Base-by-base conservation (phyloP, 2,113 vertebrate species). In the Albula goreensis region DNA sequence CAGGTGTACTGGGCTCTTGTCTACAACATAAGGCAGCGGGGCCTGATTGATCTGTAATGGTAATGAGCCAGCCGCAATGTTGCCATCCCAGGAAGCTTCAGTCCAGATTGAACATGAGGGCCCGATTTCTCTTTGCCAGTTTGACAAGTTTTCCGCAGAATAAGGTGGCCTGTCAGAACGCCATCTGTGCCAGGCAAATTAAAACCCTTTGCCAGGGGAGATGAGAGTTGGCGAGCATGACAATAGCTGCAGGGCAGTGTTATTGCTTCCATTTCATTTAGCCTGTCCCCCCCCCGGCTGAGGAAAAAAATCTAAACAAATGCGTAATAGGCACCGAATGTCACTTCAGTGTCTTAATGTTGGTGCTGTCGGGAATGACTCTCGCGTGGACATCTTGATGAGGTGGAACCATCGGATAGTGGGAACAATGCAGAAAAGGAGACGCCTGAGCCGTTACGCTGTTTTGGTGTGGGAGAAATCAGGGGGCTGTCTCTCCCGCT, bases 151-250 rank as follows among this genome's bases (percentile, higher is more conserved):
- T 91, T 89, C 78, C 89, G 93, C 88, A 89, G 92, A 95, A 93
- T 92, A 91, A 92, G 91, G 90, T 77, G 89, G 86, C 92, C 93
- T 90, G 91, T 94, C 94, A 94, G 86, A 82, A 87, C 84, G 80
- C 94, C 94, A 95, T 94, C 95, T 94, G 93, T 70, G 92, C 90
- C 53, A 87, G 86, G 88, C 91, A 92, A 93, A 93, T 94, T 91
- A 93, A 93, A 92, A 90, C 87, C 17, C 60, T 50, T 87, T 89
- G 89, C 92, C 84, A 74, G 89, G 90, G 91, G 89, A 87, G 88
- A 86, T 88, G 57, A 83, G 91, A 60, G 87, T 88, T 80, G 90
- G 88, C 90, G 86, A 4, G 81, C 25, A 78, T 84, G 88, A 91
- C 86, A 56, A 88, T 7, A 88, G 90, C 91, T 91, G 88, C 86